Evolutionary conservation across 2,797 vertebrate species (phyloP), one percentile per base, ranked within the genome.

Genomic region (Coendou prehensilis): DNA sequence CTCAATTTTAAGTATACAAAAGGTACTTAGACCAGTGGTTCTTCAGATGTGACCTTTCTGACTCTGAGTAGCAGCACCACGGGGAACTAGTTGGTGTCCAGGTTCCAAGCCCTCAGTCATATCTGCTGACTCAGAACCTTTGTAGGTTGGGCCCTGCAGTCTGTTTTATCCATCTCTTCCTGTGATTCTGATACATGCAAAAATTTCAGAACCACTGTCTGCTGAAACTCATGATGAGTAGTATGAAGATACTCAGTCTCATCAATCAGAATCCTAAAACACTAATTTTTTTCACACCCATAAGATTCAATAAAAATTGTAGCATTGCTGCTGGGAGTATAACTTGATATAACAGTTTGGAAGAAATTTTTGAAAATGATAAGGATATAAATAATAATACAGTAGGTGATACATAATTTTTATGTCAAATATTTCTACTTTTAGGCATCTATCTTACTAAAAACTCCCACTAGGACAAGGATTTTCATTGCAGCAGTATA

Each of bases 231-330:
- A 88, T 89, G 59, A 52, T 88, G 59, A 94, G 23, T 83, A 78
- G 71, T 69, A 69, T 17, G 89, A 76, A 88, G 79, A 89, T 79
- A 81, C 7, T 82, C 54, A 63, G 76, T 64, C 5, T 90, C 17
- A 90, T 87, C 73, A 69, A 9, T 75, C 59, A 92, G 52, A 87
- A 91, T 67, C 56, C n/a, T 89, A 71, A 87, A 81, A 93, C 85
- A 89, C 47, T 88, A 6, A 30, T 54, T 28, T 87, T 92, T 90
- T 75, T 96, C 9, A 45, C 11, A 82, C 26, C 41, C 26, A 41
- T 1, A 57, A 93, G 59, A 59, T 84, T 73, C 69, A 45, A 11
- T 73, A 81, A 93, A 94, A 94, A 81, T 54, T 75, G 0, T 92
- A 63, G 45, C 30, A 47, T 71, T 92, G 52, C 33, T 83, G 20